phyloP scores from a whole-genome alignment of 2,113 vertebrate species.

The Paraplagusia blochii region DNA sequence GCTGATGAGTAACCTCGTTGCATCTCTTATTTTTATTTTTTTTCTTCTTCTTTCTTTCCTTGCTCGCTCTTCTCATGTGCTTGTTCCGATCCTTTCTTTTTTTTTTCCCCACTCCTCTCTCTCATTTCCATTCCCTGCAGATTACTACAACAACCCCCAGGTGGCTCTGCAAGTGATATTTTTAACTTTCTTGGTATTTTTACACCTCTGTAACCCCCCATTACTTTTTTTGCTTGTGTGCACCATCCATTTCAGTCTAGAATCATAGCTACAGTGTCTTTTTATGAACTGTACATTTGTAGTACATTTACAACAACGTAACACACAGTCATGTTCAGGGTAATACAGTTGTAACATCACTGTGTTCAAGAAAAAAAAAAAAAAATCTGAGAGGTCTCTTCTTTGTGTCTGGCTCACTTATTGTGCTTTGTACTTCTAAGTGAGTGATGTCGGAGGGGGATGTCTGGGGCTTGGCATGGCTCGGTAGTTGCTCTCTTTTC shows the following conservation, averaged over 20 bases:
- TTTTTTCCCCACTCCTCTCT: constrained; percentile 2
- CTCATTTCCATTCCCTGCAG: constrained; percentile 64
- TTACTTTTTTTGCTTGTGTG: too few species aligned
- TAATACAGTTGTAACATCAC: not conserved
- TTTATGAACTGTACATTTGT: too few species aligned
- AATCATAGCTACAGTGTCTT: too few species aligned
- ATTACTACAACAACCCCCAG: constrained; percentile 69
- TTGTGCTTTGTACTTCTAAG: constrained; percentile 38
- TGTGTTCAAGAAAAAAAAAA: too few species aligned
- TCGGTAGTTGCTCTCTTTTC: constrained; percentile 14
- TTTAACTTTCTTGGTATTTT: not conserved
- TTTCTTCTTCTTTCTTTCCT: not conserved
- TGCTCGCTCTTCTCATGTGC: not conserved
- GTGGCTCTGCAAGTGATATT: constrained; percentile 13
- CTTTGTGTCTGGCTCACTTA: not conserved
- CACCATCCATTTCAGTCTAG: too few species aligned
- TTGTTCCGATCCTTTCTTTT: constrained; percentile 4
- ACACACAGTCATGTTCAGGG: too few species aligned
- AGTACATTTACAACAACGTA: too few species aligned
- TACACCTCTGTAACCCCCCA: too few species aligned
- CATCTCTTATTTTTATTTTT: constrained; percentile 4
- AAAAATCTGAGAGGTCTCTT: too few species aligned
- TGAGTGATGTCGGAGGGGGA: constrained; percentile 32
- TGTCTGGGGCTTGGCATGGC: constrained; percentile 41
- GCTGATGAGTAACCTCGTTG: constrained; percentile 76